Conservation (phyloP, 2,888 invertebrate species). For the Drosophila villosipedis region DNA sequence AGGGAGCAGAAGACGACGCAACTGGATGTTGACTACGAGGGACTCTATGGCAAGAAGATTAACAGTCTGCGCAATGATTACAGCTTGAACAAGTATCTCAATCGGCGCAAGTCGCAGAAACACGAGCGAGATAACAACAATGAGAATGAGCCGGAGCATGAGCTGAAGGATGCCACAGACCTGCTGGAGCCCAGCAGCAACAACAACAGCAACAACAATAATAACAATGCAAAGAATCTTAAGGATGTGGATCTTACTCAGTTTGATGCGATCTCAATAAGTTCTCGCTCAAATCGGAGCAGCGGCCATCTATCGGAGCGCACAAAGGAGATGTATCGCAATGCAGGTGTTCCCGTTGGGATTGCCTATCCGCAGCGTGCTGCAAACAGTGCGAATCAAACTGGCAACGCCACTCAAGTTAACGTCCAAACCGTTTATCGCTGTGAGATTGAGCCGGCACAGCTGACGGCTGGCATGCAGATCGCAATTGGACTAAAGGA, state of each 20-base stretch:
- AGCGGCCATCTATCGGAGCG: constrained; percentile 84
- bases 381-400: constrained; percentile 54
- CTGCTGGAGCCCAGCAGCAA: constrained; percentile 36
- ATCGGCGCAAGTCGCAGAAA: constrained; percentile 79
- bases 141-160: constrained; percentile 22
- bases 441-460: constrained; percentile 84
- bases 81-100: constrained; percentile 83
- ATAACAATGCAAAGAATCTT: constrained; percentile 60
- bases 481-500: constrained; percentile 85
- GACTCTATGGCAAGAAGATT: constrained; percentile 80
- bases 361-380: constrained; percentile 83
- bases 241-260: constrained; percentile 81
- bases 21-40: constrained; percentile 71
- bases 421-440: constrained; percentile 84
- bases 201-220: constrained; percentile 45
- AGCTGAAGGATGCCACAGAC: constrained; percentile 42
- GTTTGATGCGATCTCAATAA: constrained; percentile 83
- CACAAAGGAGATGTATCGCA: constrained; percentile 84
- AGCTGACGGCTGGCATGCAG: constrained; percentile 85
- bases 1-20: constrained; percentile 39
- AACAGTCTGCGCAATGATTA: constrained; percentile 82
- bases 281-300: constrained; percentile 84
- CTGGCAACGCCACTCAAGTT: constrained; percentile 36
- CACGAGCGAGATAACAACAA: constrained; percentile 44
- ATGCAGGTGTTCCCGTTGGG: constrained; percentile 83